phyloP scores from a whole-genome alignment of 1,140 invertebrate species.

The Trinorchestia longiramus region DNA sequence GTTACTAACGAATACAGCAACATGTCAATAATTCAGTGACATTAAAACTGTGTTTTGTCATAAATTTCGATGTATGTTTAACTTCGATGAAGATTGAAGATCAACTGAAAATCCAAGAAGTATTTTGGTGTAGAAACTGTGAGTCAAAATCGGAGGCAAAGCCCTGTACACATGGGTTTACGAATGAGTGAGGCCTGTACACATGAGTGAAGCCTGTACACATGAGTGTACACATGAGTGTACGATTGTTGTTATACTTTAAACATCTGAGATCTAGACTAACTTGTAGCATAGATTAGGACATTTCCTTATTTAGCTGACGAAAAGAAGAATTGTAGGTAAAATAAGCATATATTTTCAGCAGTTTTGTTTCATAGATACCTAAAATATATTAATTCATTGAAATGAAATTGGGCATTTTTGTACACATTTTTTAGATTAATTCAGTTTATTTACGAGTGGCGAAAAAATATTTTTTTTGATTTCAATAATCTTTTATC shows the following conservation, averaged over 20 bases:
- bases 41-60: neutral
- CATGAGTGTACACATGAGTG: too few relatives aligned
- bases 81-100: neutral
- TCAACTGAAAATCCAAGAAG: neutral
- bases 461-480: neutral
- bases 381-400: neutral
- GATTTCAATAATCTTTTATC: neutral
- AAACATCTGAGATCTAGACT: too few relatives aligned
- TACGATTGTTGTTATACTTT: too few relatives aligned
- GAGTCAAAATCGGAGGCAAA: neutral
- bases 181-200: too few relatives aligned
- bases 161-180: too few relatives aligned
- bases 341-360: neutral
- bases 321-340: neutral
- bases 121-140: neutral
- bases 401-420: neutral
- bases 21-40: neutral
- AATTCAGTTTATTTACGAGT: neutral
- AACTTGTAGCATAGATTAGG: too few relatives aligned
- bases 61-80: neutral
- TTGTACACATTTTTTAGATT: neutral
- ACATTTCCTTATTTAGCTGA: too few relatives aligned
- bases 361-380: neutral
- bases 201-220: too few relatives aligned
- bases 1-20: neutral